phyloP scores from a whole-genome alignment of 92 coral and sea anemone species.

The Parazoanthus darwini region DNA sequence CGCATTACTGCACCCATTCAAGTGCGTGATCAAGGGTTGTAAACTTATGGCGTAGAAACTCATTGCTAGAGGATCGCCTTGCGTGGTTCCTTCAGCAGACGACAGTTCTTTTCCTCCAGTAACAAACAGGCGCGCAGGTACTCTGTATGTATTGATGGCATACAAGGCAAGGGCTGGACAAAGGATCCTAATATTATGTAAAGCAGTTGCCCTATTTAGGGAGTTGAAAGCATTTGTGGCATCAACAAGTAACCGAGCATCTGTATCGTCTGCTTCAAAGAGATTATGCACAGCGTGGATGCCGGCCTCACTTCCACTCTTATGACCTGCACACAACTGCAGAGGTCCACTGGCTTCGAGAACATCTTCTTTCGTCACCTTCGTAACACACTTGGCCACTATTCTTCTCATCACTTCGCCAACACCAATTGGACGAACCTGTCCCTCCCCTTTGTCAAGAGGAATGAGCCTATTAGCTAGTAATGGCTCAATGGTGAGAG shows the following conservation, averaged over 20 bases:
- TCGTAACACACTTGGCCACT: slow-evolving; percentile 41
- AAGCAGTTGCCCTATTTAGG: slow-evolving; percentile 18
- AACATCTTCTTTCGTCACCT: slow-evolving; percentile 37
- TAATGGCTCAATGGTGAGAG: slow-evolving; percentile 21
- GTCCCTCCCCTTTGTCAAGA: slow-evolving; percentile 41
- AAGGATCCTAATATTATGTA: slow-evolving; percentile 21
- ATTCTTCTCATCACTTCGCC: slow-evolving; percentile 34
- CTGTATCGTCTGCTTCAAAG: slow-evolving; percentile 32
- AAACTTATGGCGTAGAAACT: slow-evolving; percentile 49
- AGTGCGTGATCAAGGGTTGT: slow-evolving; percentile 49
- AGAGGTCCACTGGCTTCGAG: slow-evolving; percentile 26
- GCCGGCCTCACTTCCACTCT: slow-evolving; percentile 24
- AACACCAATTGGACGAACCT: slow-evolving; percentile 39
- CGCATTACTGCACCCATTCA: slow-evolving; percentile 23
- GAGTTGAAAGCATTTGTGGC: slow-evolving; percentile 16
- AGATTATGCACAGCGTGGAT: slow-evolving; percentile 6
- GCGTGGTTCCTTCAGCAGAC: slow-evolving; percentile 43
- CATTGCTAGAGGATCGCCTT: slow-evolving; percentile 42
- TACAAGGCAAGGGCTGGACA: slow-evolving; percentile 12
- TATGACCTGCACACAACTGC: slow-evolving; percentile 14
- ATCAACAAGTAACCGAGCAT: slow-evolving; percentile 21
- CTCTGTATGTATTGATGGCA: slow-evolving; percentile 30
- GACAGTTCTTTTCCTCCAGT: slow-evolving; percentile 19
- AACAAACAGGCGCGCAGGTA: slow-evolving; percentile 27
- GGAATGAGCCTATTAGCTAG: slow-evolving; percentile 31